These are phyloP conservation scores for Cephalophus harveyi DNA, from an alignment of 2,113 vertebrate species.

Conservation along the genomic window DNA sequence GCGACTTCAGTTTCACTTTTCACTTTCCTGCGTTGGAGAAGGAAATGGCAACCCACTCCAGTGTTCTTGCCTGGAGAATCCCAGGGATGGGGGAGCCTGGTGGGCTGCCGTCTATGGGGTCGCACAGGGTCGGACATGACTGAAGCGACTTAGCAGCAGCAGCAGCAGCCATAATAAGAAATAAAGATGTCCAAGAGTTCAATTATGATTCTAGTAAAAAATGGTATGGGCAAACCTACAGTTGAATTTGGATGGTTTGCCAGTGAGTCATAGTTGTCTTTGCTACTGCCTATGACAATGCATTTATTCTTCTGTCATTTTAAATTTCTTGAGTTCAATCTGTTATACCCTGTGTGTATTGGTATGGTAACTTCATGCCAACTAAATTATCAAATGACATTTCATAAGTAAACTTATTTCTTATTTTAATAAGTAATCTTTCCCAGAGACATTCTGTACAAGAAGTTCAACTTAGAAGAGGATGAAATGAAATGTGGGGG, in stretches of 20 bases:
- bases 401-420: constrained; percentile 42
- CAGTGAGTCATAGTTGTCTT: constrained; percentile 56
- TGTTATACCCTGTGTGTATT: constrained; percentile 27
- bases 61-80: no score
- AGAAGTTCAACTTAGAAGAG: constrained; percentile 11
- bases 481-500: constrained; percentile 6
- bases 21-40: no score
- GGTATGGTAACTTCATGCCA: constrained; percentile 1
- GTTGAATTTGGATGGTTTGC: constrained; percentile 21
- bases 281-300: constrained; percentile 41
- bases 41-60: no score
- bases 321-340: constrained; percentile 59
- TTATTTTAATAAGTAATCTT: constrained; percentile 50
- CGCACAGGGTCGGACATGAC: no score
- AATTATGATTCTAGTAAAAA: neutral
- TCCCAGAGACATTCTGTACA: neutral
- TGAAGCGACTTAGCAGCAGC: no score
- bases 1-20: no score
- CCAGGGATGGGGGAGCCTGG: no score
- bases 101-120: no score
- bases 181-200: constrained; percentile 20
- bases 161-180: neutral
- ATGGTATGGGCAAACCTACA: neutral
- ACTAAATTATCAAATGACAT: constrained; percentile 56
- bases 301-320: constrained; percentile 59